Conservation (phyloP, 2,797 vertebrate genomes). For the Sebastes jordani region DNA sequence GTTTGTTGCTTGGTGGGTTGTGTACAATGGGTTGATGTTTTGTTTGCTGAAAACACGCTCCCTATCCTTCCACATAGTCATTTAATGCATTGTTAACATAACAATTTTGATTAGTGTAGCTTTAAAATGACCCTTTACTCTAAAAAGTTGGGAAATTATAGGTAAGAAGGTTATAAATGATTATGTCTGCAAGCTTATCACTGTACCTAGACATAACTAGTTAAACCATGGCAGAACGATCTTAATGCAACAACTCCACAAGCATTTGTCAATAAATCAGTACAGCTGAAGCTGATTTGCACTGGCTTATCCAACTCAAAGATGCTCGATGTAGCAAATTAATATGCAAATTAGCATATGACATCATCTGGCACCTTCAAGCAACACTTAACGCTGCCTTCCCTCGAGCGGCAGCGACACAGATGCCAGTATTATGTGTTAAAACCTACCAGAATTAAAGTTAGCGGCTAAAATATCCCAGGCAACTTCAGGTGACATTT, state of each 20-base stretch:
- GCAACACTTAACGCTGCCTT: neutral
- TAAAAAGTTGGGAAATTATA: neutral
- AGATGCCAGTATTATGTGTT: neutral
- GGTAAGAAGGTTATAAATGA: neutral
- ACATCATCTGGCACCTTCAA: constrained; percentile 32
- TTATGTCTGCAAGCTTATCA: neutral
- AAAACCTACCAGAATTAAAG: neutral
- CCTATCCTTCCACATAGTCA: neutral
- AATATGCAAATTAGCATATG: constrained; percentile 31
- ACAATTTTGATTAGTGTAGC: neutral
- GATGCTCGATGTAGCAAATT: constrained; percentile 10
- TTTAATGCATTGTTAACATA: neutral
- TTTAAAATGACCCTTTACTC: neutral
- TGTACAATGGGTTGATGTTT: neutral
- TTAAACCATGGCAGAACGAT: neutral
- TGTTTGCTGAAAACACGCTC: neutral
- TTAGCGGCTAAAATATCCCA: neutral
- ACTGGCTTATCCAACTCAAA: constrained; percentile 1
- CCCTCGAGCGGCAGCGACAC: neutral
- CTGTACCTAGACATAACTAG: neutral
- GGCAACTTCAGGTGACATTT: neutral
- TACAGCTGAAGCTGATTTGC: constrained; percentile 8
- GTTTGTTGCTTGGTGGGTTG: neutral
- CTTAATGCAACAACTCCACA: neutral
- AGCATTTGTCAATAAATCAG: constrained; percentile 23